phyloP scores from a whole-genome alignment of 2,888 invertebrate species.

The Trichogramma evanescens region DNA sequence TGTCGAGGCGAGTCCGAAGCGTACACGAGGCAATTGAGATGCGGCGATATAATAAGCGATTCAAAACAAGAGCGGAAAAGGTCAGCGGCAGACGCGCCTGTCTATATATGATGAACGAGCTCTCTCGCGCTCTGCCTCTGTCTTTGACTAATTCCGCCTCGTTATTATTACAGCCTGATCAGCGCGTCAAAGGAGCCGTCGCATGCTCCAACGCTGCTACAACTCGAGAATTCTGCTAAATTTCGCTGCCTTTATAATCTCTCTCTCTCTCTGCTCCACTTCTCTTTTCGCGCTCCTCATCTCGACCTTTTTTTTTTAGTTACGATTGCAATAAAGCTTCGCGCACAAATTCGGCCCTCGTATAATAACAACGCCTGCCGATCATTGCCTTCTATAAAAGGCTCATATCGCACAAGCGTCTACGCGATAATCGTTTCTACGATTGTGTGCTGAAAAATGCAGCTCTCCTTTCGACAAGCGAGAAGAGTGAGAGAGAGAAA shows the following conservation, averaged over 20 bases:
- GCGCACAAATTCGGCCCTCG: too few species aligned
- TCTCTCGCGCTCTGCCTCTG: constrained; percentile 6
- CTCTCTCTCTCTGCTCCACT: not conserved
- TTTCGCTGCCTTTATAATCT: not conserved
- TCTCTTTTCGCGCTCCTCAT: too few species aligned
- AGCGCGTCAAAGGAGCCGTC: constrained; percentile 5
- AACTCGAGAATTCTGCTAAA: constrained; percentile 1
- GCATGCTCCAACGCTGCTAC: not conserved
- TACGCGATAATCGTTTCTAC: too few species aligned
- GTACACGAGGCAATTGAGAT: not conserved
- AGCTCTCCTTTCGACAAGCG: too few species aligned
- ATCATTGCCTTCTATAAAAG: too few species aligned
- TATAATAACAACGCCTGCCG: too few species aligned
- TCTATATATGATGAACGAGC: constrained; percentile 42
- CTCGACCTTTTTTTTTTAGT: too few species aligned
- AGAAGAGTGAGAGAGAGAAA: too few species aligned
- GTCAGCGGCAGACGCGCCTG: constrained; percentile 26
- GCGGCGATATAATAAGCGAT: not conserved
- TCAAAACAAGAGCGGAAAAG: constrained; percentile 8
- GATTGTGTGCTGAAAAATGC: too few species aligned
- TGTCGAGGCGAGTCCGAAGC: too few species aligned
- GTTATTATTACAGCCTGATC: constrained; percentile 25
- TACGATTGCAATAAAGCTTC: too few species aligned
- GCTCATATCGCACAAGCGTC: too few species aligned
- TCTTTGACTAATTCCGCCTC: constrained; percentile 36